Evolutionary conservation across 1,140 invertebrate species (phyloP).

Genomic region (Brachionus plicatilis): DNA sequence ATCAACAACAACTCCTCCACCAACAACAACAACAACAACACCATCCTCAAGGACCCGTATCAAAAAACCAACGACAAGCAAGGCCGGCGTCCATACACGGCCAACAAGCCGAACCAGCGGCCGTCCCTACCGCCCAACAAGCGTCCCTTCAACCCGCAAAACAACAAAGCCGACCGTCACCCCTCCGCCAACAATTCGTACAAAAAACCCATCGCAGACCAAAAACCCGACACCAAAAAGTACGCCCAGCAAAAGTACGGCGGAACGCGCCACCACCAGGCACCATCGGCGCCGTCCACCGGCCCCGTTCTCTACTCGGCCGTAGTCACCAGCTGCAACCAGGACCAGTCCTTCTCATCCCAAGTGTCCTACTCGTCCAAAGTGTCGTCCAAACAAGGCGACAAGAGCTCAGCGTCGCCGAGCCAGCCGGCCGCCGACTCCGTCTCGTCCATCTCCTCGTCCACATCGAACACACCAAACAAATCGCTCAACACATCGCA

Average conservation of each 20-base stretch:
- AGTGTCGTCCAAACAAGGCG: not conserved
- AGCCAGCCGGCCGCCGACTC: not conserved
- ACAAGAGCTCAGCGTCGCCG: not conserved
- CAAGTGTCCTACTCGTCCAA: slow-evolving; percentile 10
- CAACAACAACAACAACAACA: slow-evolving; percentile 7
- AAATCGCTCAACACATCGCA: not conserved
- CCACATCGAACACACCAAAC: not conserved
- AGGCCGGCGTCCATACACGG: not conserved
- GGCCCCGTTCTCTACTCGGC: not conserved
- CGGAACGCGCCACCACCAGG: not conserved
- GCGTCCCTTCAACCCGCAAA: not conserved
- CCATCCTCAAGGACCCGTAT: not conserved
- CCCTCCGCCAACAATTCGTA: not conserved
- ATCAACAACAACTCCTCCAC: not conserved
- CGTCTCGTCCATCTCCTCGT: not conserved
- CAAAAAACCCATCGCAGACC: not conserved
- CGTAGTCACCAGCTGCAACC: not conserved
- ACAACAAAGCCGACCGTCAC: not conserved
- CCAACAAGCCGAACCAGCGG: not conserved
- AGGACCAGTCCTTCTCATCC: not conserved
- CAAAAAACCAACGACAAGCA: not conserved
- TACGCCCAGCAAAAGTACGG: not conserved
- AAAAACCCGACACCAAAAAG: not conserved
- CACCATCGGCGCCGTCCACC: not conserved
- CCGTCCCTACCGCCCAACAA: not conserved